Conservation (phyloP, 2,888 invertebrate genomes). For the Pachycephus smyrnensis region DNA sequence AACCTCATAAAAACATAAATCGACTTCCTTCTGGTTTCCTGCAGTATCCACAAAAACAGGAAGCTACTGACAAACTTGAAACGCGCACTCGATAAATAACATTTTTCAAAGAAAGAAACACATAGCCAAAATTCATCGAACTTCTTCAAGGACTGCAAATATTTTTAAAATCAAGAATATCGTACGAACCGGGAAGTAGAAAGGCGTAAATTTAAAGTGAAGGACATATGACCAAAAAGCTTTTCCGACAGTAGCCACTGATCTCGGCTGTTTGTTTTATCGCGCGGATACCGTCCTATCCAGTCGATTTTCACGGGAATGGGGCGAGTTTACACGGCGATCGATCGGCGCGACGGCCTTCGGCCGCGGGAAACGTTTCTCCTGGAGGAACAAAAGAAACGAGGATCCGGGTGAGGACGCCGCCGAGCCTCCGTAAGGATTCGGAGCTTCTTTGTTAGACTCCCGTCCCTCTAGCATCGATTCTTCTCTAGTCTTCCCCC, state of each 20-base stretch:
- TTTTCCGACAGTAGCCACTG: neutral
- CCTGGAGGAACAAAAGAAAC: neutral
- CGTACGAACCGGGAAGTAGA: neutral
- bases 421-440: neutral
- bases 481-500: constrained; percentile 6
- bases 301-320: neutral
- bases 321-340: neutral
- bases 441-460: neutral
- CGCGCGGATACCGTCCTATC: neutral
- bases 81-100: neutral
- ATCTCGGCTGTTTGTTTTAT: neutral
- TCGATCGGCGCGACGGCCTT: neutral
- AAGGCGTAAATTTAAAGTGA: neutral
- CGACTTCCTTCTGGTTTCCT: neutral
- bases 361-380: neutral
- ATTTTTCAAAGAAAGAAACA: neutral
- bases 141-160: neutral
- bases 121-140: neutral
- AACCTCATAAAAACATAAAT: neutral
- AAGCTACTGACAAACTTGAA: neutral
- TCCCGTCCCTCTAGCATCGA: neutral
- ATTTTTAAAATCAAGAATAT: neutral
- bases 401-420: constrained; percentile 2
- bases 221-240: neutral
- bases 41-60: neutral